Evolutionary conservation across 2,797 vertebrate species (phyloP).

Genomic region (Fundulus diaphanus): DNA sequence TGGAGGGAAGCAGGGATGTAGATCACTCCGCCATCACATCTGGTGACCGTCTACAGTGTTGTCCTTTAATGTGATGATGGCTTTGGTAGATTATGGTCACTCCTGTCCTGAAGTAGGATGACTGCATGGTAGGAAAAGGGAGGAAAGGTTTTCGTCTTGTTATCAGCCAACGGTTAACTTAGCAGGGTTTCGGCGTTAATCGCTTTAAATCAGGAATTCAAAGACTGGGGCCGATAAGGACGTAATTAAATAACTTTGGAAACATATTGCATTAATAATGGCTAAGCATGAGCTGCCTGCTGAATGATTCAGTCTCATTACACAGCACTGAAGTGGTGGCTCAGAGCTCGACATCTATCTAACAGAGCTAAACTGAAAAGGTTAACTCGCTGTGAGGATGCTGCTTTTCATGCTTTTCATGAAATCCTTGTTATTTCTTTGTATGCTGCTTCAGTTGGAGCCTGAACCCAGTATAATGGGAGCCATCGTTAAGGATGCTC

Average conservation of each 20-base stretch:
- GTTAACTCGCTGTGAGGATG: not conserved
- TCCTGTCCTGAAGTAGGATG: not conserved
- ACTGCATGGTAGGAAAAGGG: not conserved
- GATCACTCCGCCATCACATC: constrained; percentile 48
- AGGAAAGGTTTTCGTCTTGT: not conserved
- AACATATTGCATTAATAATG: constrained; percentile 26
- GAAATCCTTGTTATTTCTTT: not conserved
- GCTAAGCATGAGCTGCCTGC: constrained; percentile 15
- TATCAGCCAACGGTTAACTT: not conserved
- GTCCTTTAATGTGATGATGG: constrained; percentile 33
- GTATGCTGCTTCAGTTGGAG: too few species aligned
- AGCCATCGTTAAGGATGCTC: not conserved
- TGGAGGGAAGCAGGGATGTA: constrained; percentile 42
- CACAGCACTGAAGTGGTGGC: not conserved
- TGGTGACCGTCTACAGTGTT: constrained; percentile 22
- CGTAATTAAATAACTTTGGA: constrained; percentile 3
- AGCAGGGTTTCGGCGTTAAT: not conserved
- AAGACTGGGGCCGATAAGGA: constrained; percentile 3
- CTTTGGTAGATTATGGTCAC: not conserved
- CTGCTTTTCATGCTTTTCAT: not conserved
- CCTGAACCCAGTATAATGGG: too few species aligned
- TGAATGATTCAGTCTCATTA: constrained; percentile 34
- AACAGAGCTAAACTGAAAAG: not conserved
- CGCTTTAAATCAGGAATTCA: not conserved
- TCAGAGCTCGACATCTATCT: not conserved